A percentile compares a stretch with the other conserved stretches of the same genome.
Conservation (phyloP, 1,140 invertebrate genomes). For the Maconellicoccus hirsutus region DNA sequence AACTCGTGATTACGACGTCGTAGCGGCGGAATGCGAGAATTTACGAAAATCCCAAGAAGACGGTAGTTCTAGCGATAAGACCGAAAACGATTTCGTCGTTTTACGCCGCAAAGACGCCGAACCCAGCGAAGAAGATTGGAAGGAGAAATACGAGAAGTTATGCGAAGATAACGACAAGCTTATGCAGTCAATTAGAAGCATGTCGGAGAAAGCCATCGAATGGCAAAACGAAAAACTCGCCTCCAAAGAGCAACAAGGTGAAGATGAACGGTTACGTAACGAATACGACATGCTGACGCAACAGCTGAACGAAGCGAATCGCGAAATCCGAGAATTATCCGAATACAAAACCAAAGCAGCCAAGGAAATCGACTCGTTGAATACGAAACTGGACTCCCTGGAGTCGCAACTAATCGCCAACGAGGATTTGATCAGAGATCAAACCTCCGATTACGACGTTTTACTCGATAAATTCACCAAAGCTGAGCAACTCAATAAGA, state of each 20-base stretch:
- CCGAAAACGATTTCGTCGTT: constrained; percentile 11
- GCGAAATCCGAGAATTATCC: neutral
- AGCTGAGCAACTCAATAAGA: neutral
- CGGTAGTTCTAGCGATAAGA: neutral
- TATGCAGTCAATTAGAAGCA: neutral
- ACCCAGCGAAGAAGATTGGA: neutral
- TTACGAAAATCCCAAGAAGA: neutral
- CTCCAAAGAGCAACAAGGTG: neutral
- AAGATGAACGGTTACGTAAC: neutral
- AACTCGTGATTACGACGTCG: neutral
- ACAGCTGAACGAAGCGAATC: neutral
- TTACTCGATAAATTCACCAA: neutral
- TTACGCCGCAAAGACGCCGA: neutral
- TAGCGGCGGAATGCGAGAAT: neutral
- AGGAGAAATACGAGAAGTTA: neutral
- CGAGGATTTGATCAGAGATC: neutral
- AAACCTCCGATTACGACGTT: neutral
- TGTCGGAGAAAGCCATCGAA: constrained; percentile 7
- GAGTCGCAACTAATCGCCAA: neutral
- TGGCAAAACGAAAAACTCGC: neutral
- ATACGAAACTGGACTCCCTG: neutral
- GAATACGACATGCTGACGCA: neutral
- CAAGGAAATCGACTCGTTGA: neutral
- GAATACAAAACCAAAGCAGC: neutral
- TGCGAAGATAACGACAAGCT: constrained; percentile 3